Base-by-base conservation (phyloP, 2,113 vertebrate species). In the Elgaria multicarinata region DNA sequence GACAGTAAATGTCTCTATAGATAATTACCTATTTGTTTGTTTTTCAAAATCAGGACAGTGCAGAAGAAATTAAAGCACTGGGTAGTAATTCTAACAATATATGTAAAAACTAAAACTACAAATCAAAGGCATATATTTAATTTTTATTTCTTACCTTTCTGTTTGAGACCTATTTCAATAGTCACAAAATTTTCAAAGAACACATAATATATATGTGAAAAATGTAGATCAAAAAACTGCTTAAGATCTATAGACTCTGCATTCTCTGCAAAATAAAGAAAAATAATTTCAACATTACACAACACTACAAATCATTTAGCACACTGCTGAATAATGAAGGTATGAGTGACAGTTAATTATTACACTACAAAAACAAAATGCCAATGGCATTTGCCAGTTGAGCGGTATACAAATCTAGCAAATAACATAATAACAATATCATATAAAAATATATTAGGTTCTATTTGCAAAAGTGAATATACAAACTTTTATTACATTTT, bases 131-230 rank as follows among this genome's bases (percentile, higher is more conserved):
- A 78, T 58, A 50, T 13, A 20, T 36, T 50, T 75, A 28, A 89
- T 83, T 58, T 83, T 79, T 94, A 90, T 58, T 46, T 76, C 96
- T 94, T 95, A 99, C 99, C 99, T 98, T 99, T 99, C 95, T 99
- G 99, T 95, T 98, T 99, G 95, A 99, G 98, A 95, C 98, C 97
- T 93, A 98, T 98, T 98, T 99, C 99, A 89, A 99, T 99, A 95
- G 98, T 98, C 95, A 99, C 98, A 94, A 99, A 99, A 96, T 99
- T 99, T 97, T 99, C 99, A 97, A 99, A 99, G 96, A 99, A 99
- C 91, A 99, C 98, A 95, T 99, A 99, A 96, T 99, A 99, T 97
- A 99, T 99, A 93, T 99, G 98, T 72, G 99, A 99, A 97, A 98
- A 99, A 96, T 99, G 98, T 91, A 97, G 94, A 91, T 99, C 99